Conservation (phyloP, 2,797 vertebrate species). For the Rallus crepitans region DNA sequence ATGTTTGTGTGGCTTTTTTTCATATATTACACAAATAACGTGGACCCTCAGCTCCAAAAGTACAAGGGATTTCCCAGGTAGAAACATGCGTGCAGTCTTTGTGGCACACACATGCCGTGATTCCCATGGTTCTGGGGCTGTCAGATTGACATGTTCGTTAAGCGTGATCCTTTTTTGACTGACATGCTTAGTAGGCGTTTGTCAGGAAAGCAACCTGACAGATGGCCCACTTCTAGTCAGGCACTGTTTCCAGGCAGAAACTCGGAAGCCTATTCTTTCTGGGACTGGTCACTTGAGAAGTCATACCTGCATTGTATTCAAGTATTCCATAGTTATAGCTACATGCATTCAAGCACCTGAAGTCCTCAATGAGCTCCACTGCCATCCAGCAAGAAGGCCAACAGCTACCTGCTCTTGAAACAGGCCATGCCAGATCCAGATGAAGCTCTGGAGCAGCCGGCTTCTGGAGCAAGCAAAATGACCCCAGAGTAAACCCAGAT, state of each 20-base stretch:
- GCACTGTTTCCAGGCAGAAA: neutral
- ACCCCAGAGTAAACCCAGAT: neutral
- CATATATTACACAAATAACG: neutral
- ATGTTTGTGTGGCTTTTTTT: neutral
- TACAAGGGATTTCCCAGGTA: neutral
- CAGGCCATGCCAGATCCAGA: neutral
- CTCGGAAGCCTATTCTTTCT: neutral
- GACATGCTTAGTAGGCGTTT: neutral
- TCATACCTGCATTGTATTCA: neutral
- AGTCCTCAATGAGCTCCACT: neutral
- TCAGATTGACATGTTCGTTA: accelerated
- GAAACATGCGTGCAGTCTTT: neutral
- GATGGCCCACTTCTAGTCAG: neutral
- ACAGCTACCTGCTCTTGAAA: neutral
- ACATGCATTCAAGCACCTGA: neutral
- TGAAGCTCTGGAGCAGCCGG: neutral
- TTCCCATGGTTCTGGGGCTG: neutral
- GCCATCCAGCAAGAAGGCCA: neutral
- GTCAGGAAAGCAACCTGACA: neutral
- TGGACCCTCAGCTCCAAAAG: neutral
- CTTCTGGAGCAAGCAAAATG: neutral
- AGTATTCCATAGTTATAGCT: neutral
- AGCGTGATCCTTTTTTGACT: neutral
- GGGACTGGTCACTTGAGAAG: neutral
- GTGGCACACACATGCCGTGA: neutral